Evolutionary conservation across 2,888 invertebrate genomes (phyloP).

Genomic region (Sarcophaga rosellei): DNA sequence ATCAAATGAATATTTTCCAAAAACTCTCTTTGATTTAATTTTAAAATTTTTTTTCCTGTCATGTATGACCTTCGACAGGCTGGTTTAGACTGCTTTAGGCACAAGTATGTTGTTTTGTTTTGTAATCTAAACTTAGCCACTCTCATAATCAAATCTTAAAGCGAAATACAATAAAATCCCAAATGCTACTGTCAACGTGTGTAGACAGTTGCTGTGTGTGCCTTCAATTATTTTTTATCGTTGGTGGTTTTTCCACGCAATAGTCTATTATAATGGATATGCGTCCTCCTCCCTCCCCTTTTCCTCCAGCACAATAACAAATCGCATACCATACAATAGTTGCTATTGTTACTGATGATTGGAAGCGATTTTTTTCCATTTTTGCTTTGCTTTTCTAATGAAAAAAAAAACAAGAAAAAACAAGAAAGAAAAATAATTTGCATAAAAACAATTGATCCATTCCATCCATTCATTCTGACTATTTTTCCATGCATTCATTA

Average conservation of each 20-base stretch:
- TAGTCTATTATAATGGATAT: background rate
- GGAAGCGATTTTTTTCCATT: background rate
- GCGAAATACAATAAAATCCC: background rate
- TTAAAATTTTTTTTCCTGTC: no score
- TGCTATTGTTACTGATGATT: background rate
- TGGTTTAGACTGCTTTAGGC: no score
- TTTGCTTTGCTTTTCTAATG: slow-evolving; percentile 35
- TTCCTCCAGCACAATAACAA: background rate
- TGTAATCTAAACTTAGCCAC: no score
- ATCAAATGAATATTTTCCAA: no score
- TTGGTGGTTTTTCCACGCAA: background rate
- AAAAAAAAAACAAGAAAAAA: background rate
- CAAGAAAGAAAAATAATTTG: slow-evolving; percentile 33
- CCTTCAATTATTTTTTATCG: no score
- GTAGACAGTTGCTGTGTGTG: no score
- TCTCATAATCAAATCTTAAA: background rate
- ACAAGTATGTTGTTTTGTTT: no score
- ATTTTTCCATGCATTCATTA: background rate
- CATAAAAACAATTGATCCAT: slow-evolving; percentile 56
- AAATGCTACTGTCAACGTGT: background rate
- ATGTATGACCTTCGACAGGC: no score
- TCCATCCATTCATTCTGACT: background rate
- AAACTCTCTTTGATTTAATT: no score
- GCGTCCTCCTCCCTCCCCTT: background rate
- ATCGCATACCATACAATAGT: background rate